Base-by-base conservation (phyloP, 2,888 invertebrate species). In the Cepaea hortensis region DNA sequence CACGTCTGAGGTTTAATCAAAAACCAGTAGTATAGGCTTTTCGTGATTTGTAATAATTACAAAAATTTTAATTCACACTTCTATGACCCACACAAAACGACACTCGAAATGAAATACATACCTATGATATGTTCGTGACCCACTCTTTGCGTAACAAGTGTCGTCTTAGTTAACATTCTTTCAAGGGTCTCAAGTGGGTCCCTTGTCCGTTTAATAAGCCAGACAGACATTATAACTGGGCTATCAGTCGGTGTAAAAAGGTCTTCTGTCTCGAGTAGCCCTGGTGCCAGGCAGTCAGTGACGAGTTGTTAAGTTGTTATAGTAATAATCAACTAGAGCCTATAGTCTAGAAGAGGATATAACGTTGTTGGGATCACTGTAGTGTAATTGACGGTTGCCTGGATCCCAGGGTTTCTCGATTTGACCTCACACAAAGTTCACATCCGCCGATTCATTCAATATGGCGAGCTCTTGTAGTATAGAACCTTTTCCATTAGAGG, bases 401-500 rank as follows among this genome's bases (percentile, higher is more conserved):
- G 88, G 91, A 50, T 82, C 75, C 85, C 15, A 55, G 13, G 46
- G n/a, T 76, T 50, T 81, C 62, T 62, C 81, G 81, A 35, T 18
- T 77, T 72, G 72, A 35, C 55, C 18, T 62, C 48, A 13, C 15
- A 79, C 62, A 23, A 50, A 72, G 70, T 62, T 80, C 79, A 85
- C 76, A 35, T 81, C 76, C 82, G 76, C 77, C 55, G 77, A 7
- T 72, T 82, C 86, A 83, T 83, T 84, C 81, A 90, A 87, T 86
- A 93, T 93, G 93, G 92, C 92, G 91, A 90, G 91, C 50, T 84
- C 90, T 84, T 90, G 92, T 85, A 93, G 92, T 86, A 93, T 93
- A 88, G 91, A 90, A 77, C 91, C 93, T 82, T 94, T 93, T 88
- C 94, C 94, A 23, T 90, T 92, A 50, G 93, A 93, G 46, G 94